Conservation (phyloP, 2,797 vertebrate genomes). For the Carcharodon carcharias region DNA sequence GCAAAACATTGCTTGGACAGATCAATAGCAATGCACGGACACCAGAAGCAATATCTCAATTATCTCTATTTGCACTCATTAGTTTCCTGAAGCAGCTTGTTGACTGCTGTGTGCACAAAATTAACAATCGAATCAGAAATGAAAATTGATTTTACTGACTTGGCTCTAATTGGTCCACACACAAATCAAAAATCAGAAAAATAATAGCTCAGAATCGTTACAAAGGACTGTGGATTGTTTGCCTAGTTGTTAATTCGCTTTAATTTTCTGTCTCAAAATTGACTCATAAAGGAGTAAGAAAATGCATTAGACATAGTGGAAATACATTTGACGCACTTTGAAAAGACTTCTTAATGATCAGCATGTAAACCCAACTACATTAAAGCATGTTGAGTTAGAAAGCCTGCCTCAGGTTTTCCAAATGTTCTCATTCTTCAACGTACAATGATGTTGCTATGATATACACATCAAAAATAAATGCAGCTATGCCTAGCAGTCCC, state of each 20-base stretch:
- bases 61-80: slow-evolving; percentile 20
- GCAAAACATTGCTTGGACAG: background rate
- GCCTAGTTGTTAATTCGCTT: background rate
- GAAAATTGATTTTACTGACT: background rate
- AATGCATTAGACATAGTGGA: background rate
- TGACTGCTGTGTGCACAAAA: background rate
- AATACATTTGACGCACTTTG: too few species aligned
- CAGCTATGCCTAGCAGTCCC: background rate
- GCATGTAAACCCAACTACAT: background rate
- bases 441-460: background rate
- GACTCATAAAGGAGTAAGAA: background rate
- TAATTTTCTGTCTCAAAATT: background rate
- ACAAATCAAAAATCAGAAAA: slow-evolving; percentile 31
- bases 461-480: slow-evolving; percentile 6
- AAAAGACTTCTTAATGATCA: background rate
- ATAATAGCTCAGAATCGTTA: background rate
- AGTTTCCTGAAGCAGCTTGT: background rate
- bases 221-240: background rate
- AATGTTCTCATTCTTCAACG: slow-evolving; percentile 14
- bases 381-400: background rate
- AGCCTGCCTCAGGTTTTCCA: slow-evolving; percentile 16
- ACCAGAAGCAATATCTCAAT: slow-evolving; percentile 18
- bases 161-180: background rate
- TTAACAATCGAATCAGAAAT: slow-evolving; percentile 29
- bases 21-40: slow-evolving; percentile 9